Percentiles rank a stretch among this genome's conserved stretches.
Evolutionary conservation across 2,113 vertebrate species (phyloP).

Genomic region (Pithys albifrons): DNA sequence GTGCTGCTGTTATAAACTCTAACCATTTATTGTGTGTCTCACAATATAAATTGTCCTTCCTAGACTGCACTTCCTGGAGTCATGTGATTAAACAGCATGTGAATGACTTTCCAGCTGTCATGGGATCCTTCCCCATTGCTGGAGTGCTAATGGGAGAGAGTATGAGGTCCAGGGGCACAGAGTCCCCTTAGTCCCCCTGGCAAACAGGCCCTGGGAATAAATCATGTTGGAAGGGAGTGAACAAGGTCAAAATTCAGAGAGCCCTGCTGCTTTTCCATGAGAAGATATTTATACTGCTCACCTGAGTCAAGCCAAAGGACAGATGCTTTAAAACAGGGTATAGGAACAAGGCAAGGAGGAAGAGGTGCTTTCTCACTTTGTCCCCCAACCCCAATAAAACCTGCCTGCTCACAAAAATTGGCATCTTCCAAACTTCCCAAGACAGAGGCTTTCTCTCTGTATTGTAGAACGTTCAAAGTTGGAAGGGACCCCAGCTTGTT

Average conservation of each 20-base stretch:
- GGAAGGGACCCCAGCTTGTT: not conserved
- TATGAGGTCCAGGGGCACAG: not conserved
- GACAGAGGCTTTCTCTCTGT: not conserved
- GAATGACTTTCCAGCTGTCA: conserved; percentile 36
- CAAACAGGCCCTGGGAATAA: not conserved
- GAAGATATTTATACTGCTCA: not conserved
- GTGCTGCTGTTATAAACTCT: not conserved
- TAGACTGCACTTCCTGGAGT: not conserved
- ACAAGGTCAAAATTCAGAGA: not conserved
- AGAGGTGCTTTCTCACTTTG: not conserved
- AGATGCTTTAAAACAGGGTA: not conserved
- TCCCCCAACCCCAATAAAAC: not conserved
- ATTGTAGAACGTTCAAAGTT: accelerated
- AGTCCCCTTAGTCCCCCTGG: not conserved
- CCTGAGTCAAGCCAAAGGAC: not conserved
- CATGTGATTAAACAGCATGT: not conserved
- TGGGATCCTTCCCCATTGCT: not conserved
- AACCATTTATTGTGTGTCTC: not conserved
- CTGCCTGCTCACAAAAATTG: not conserved
- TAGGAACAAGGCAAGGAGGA: not conserved
- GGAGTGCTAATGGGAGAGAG: not conserved
- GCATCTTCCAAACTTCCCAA: accelerated
- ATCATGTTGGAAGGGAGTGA: not conserved
- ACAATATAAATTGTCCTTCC: conserved; percentile 25
- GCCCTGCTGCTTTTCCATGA: not conserved